A percentile compares a stretch with the other conserved stretches of the same genome.
Conservation (phyloP, 2,888 invertebrate genomes). For the Yponomeuta malinellus region DNA sequence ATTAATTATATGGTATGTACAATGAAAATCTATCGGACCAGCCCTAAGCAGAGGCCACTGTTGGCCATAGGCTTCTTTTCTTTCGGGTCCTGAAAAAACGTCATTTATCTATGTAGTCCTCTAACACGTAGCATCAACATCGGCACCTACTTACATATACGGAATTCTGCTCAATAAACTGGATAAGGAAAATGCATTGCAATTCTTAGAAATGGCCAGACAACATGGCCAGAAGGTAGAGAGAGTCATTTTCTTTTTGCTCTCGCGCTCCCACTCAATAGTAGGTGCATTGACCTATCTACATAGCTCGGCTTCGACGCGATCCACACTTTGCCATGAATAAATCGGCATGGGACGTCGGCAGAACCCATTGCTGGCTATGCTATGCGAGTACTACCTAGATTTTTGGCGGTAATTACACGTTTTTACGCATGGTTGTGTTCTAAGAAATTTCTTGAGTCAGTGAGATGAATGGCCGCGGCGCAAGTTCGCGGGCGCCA, state of each 20-base stretch:
- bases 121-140: too few species aligned
- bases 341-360: too few species aligned
- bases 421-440: not conserved
- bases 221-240: not conserved
- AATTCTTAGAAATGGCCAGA: not conserved
- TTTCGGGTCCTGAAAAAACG: too few species aligned
- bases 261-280: not conserved
- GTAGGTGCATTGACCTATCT: not conserved
- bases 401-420: not conserved
- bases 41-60: too few species aligned
- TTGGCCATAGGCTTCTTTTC: too few species aligned
- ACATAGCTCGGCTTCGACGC: not conserved
- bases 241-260: not conserved
- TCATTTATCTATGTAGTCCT: too few species aligned
- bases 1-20: too few species aligned
- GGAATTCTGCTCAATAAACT: not conserved
- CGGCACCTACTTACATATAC: too few species aligned
- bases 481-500: not conserved
- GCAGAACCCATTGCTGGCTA: too few species aligned
- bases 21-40: too few species aligned
- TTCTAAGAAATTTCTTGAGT: slow-evolving; percentile 13
- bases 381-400: not conserved
- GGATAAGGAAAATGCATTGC: not conserved
- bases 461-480: slow-evolving; percentile 16
- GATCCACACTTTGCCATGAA: too few species aligned